A percentile compares a stretch with the other conserved stretches of the same genome.
phyloP scores from a whole-genome alignment of 2,113 vertebrate species.

The Opisthocomus hoazin region DNA sequence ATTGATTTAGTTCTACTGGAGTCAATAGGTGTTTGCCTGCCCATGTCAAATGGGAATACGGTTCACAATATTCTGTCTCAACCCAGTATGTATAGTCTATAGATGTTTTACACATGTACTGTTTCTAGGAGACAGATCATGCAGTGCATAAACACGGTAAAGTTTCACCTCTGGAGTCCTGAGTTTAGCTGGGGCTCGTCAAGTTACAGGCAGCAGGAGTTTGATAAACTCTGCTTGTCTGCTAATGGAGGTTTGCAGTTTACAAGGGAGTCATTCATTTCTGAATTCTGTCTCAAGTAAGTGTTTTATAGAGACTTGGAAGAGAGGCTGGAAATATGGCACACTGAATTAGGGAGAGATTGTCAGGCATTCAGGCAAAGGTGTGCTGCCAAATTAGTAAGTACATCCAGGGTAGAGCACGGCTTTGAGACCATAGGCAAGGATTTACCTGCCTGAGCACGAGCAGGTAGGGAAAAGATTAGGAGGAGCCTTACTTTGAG shows the following conservation, averaged over 20 bases:
- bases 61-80: background rate
- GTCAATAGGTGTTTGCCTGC: background rate
- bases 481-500: background rate
- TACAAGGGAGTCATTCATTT: background rate
- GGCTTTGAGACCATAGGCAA: background rate
- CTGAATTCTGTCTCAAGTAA: background rate
- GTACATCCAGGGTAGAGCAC: background rate
- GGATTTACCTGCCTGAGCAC: background rate
- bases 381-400: background rate
- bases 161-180: background rate
- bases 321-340: background rate
- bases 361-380: background rate
- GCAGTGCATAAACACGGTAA: background rate
- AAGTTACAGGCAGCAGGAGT: background rate
- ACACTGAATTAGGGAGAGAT: background rate
- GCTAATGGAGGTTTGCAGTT: background rate
- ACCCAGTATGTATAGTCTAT: background rate
- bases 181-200: background rate
- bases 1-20: background rate
- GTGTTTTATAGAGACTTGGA: background rate
- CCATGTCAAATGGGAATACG: background rate
- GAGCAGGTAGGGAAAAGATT: background rate
- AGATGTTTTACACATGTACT: background rate
- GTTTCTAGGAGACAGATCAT: background rate
- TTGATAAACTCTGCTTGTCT: background rate